Percentiles rank a stretch among this genome's conserved stretches.
Evolutionary conservation across 2,797 vertebrate species (phyloP).

Genomic region (Lithobates sylvaticus): DNA sequence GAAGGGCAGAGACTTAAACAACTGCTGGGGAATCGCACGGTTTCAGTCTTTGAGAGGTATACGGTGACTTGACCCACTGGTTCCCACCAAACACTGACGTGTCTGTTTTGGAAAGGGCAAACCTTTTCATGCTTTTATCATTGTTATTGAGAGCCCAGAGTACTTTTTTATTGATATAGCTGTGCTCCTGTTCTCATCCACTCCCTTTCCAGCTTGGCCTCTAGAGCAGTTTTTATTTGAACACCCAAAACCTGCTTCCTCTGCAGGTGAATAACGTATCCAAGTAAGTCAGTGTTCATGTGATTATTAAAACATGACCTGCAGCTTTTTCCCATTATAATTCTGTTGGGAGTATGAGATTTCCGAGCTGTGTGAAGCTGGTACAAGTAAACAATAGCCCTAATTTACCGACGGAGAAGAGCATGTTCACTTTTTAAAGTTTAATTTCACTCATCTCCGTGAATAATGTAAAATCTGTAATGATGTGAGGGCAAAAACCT

Average conservation of each 20-base stretch:
- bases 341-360: too few species aligned
- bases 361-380: too few species aligned
- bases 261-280: background rate
- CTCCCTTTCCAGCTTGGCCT: background rate
- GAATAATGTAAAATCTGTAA: too few species aligned
- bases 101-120: background rate
- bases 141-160: too few species aligned
- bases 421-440: too few species aligned
- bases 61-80: background rate
- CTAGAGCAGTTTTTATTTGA: background rate
- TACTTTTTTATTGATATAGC: background rate
- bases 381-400: too few species aligned
- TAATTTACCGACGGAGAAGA: too few species aligned
- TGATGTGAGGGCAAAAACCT: too few species aligned
- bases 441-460: too few species aligned
- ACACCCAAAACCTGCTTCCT: slow-evolving; percentile 24
- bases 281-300: background rate
- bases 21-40: background rate
- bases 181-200: background rate
- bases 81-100: background rate
- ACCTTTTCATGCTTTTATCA: too few species aligned
- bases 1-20: background rate
- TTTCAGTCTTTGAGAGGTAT: background rate
- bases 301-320: background rate
- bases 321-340: background rate